phyloP scores from a whole-genome alignment of 1,140 invertebrate species.

The Drosophila nigrodunni region DNA sequence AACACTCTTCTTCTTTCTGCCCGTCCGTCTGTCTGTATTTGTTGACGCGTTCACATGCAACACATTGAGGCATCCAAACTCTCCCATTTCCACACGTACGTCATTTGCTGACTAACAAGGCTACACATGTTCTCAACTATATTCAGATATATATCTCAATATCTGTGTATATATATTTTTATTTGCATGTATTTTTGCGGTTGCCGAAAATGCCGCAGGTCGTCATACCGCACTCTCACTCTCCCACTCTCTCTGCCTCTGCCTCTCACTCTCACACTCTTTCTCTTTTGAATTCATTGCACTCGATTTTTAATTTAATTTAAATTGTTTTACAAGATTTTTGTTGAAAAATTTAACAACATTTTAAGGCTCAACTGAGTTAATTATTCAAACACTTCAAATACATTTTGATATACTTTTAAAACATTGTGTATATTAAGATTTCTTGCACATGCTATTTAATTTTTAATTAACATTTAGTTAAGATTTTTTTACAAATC shows the following conservation, averaged over 20 bases:
- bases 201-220: slow-evolving; percentile 28
- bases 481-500: too few species aligned
- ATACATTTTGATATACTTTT: too few species aligned
- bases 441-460: too few species aligned
- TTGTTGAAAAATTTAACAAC: background rate
- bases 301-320: background rate
- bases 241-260: slow-evolving; percentile 1
- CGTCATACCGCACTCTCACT: background rate
- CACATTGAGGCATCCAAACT: slow-evolving; percentile 20
- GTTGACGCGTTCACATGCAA: slow-evolving; percentile 38
- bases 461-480: too few species aligned
- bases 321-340: slow-evolving; percentile 6
- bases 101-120: slow-evolving; percentile 60
- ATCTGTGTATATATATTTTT: background rate
- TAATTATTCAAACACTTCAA: background rate
- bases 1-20: slow-evolving; percentile 13
- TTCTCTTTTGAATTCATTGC: slow-evolving; percentile 17
- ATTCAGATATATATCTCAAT: slow-evolving; percentile 18
- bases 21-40: slow-evolving; percentile 28
- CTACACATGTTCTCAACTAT: slow-evolving; percentile 14
- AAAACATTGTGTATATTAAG: too few species aligned
- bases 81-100: slow-evolving; percentile 48
- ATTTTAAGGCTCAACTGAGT: background rate
- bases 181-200: slow-evolving; percentile 3
- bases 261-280: background rate